A percentile compares a stretch with the other conserved stretches of the same genome.
Evolutionary conservation across 2,113 vertebrate species (phyloP).

Genomic region (Podarcis muralis): DNA sequence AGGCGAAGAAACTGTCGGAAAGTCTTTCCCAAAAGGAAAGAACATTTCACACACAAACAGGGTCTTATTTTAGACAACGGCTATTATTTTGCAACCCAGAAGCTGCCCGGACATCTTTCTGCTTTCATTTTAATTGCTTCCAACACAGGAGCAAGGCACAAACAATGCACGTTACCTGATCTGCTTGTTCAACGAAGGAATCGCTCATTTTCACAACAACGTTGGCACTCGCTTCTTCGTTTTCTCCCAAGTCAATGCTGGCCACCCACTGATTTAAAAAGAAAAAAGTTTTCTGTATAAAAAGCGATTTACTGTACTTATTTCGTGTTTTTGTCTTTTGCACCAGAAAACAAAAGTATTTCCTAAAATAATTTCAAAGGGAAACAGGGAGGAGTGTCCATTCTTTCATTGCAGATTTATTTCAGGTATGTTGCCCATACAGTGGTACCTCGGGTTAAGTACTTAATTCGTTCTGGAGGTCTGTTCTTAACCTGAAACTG

Average conservation of each 20-base stretch:
- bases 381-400: no score
- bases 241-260: slow-evolving; percentile 87
- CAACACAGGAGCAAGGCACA: neutral
- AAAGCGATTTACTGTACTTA: no score
- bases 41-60: neutral
- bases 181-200: slow-evolving; percentile 88
- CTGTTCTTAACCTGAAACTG: no score
- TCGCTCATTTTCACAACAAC: slow-evolving; percentile 84
- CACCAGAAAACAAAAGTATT: neutral
- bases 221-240: slow-evolving; percentile 86
- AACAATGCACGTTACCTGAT: slow-evolving; percentile 79
- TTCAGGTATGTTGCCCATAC: neutral
- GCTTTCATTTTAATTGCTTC: neutral
- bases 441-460: no score
- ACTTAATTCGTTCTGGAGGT: no score
- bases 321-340: neutral
- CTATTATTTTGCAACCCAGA: neutral
- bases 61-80: neutral
- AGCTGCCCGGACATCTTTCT: neutral
- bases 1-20: neutral
- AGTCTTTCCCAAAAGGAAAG: neutral
- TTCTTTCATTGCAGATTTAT: neutral
- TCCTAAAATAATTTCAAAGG: neutral
- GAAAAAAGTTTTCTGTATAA: no score
- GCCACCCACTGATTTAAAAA: slow-evolving; percentile 85